Percentiles rank a stretch among this genome's conserved stretches.
Evolutionary conservation across 2,797 vertebrate species (phyloP).

Genomic region (Galaxias olidus): DNA sequence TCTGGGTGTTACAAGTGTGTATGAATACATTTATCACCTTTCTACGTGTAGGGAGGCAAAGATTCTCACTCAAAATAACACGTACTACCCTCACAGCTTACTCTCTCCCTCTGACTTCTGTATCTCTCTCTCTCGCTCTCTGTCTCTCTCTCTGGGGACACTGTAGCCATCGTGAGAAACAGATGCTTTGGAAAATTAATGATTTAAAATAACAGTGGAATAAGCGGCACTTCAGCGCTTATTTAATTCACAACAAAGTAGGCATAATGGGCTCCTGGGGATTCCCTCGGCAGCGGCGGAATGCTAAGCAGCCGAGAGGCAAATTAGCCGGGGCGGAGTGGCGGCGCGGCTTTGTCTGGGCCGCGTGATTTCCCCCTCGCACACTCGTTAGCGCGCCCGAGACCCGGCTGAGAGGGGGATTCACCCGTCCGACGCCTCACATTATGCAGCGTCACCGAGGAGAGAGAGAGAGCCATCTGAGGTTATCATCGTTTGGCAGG

Average conservation of each 20-base stretch:
- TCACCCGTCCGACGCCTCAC: constrained; percentile 49
- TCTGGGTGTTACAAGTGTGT: constrained; percentile 24
- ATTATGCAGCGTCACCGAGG: constrained; percentile 65
- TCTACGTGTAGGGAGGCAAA: constrained; percentile 27
- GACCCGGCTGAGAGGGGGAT: constrained; percentile 27
- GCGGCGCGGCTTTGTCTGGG: constrained; percentile 60
- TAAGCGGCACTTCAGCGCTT: constrained; percentile 74
- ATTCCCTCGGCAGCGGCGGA: constrained; percentile 72
- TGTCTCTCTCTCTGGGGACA: constrained; percentile 62
- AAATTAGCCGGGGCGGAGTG: constrained; percentile 75
- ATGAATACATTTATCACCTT: constrained; percentile 35
- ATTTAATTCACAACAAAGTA: constrained; percentile 82
- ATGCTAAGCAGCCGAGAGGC: constrained; percentile 77
- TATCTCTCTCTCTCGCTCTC: constrained; percentile 3
- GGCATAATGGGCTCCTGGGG: constrained; percentile 81
- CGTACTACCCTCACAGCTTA: constrained; percentile 4
- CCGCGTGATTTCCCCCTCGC: constrained; percentile 60
- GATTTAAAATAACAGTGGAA: constrained; percentile 75
- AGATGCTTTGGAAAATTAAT: constrained; percentile 74
- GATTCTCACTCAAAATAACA: constrained; percentile 41
- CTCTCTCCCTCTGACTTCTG: constrained; percentile 15
- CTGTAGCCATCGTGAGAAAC: constrained; percentile 64
- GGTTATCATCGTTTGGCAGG: constrained; percentile 61
- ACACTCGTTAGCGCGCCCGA: constrained; percentile 62
- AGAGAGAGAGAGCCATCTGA: constrained; percentile 55